phyloP scores from a whole-genome alignment of 2,888 invertebrate genomes.

The Chaitophorus viminalis region DNA sequence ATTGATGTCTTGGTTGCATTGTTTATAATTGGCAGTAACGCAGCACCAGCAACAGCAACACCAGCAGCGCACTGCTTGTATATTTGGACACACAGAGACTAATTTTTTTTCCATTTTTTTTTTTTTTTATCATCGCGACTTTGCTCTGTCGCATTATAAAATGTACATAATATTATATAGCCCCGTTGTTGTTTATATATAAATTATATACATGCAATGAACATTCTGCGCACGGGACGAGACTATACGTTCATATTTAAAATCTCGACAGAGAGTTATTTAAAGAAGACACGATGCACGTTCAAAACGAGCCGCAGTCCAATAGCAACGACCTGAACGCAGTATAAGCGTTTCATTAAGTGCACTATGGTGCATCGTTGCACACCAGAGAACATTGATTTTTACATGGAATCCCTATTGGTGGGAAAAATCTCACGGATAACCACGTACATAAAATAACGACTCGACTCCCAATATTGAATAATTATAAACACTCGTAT shows the following conservation, averaged over 20 bases:
- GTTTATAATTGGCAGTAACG: slow-evolving; percentile 45
- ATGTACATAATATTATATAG: not conserved
- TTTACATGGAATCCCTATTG: not conserved
- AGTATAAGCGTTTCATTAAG: not conserved
- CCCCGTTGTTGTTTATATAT: not conserved
- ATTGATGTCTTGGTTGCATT: slow-evolving; percentile 59
- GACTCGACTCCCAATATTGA: not conserved
- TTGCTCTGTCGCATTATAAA: not conserved
- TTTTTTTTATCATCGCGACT: not conserved
- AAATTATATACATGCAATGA: not conserved
- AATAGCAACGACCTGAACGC: not conserved
- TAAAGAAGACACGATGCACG: not conserved
- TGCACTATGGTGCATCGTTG: not conserved
- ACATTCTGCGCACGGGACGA: not conserved
- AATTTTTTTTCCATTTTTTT: not conserved
- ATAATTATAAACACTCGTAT: no score
- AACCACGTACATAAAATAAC: no score
- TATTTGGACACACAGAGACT: slow-evolving; percentile 15
- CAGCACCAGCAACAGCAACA: not conserved
- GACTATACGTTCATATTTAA: not conserved
- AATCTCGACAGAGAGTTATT: not conserved
- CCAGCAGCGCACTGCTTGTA: no score
- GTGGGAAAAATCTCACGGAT: no score
- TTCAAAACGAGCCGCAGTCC: not conserved
- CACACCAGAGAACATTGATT: not conserved